phyloP scores from a whole-genome alignment of 2,113 vertebrate species.

The Hirundichthys speculiger region DNA sequence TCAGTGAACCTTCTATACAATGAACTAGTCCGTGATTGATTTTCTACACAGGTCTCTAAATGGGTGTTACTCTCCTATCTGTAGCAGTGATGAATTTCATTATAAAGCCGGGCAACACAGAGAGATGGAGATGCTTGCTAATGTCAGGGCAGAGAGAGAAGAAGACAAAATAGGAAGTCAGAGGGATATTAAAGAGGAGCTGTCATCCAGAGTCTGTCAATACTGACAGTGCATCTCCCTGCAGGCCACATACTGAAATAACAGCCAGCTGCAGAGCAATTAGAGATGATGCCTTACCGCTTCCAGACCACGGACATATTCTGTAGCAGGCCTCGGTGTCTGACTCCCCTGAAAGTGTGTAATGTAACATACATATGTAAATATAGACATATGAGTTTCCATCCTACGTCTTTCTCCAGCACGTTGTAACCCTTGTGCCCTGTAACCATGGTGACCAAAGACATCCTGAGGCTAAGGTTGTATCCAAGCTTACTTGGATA shows the following conservation, averaged over 20 bases:
- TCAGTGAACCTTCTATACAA: constrained; percentile 52
- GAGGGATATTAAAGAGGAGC: constrained; percentile 23
- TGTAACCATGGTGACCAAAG: constrained; percentile 64
- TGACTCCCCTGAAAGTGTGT: neutral
- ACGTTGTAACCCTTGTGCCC: constrained; percentile 21
- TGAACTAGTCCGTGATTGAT: constrained; percentile 64
- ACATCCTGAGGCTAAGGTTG: constrained; percentile 37
- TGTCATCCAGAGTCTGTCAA: constrained; percentile 67
- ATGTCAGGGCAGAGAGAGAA: constrained; percentile 18
- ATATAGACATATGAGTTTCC: constrained; percentile 48
- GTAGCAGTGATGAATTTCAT: constrained; percentile 75
- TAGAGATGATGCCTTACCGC: constrained; percentile 48
- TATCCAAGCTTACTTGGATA: constrained; percentile 59
- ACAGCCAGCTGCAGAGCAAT: constrained; percentile 53
- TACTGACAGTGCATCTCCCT: constrained; percentile 46
- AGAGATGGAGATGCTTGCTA: constrained; percentile 40
- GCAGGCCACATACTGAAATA: constrained; percentile 59
- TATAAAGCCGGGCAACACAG: constrained; percentile 58
- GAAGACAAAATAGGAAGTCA: constrained; percentile 26
- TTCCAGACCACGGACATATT: constrained; percentile 38
- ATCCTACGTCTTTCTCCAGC: constrained; percentile 30
- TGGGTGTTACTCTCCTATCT: constrained; percentile 70
- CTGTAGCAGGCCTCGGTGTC: constrained; percentile 2
- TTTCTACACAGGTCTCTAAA: constrained; percentile 70
- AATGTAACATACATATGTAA: constrained; percentile 40